Evolutionary conservation across 2,113 vertebrate species (phyloP).

Genomic region (Hippocampus barbouri): DNA sequence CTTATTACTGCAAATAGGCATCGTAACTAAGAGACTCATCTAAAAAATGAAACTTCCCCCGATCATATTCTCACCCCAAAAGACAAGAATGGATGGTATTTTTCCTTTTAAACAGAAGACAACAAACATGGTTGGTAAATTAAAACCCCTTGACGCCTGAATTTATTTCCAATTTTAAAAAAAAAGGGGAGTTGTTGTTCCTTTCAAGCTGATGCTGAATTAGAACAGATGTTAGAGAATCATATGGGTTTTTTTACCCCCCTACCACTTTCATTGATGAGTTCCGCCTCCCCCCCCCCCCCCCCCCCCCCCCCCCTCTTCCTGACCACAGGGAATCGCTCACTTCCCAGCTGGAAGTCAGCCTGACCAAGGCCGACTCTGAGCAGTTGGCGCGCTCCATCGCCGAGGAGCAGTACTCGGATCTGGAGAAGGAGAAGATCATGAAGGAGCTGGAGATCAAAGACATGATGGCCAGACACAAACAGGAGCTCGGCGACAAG

Average conservation of each 20-base stretch:
- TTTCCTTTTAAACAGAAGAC: no score
- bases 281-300: neutral
- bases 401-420: conserved; percentile 91
- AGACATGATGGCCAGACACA: conserved; percentile 92
- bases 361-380: conserved; percentile 89
- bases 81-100: no score
- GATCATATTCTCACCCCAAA: no score
- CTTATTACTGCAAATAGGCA: neutral
- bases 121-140: no score
- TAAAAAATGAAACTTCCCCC: no score
- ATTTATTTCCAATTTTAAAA: no score
- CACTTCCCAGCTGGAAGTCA: conserved; percentile 85
- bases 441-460: conserved; percentile 98
- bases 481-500: conserved; percentile 89
- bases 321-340: conserved; percentile 80
- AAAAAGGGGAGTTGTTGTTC: neutral
- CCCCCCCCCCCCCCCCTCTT: neutral
- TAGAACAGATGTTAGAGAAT: neutral
- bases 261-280: neutral
- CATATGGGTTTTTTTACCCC: no score
- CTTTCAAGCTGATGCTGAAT: neutral
- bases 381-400: conserved; percentile 92
- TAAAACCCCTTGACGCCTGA: no score
- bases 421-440: conserved; percentile 96
- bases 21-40: neutral